Conservation (phyloP, 2,113 vertebrate species). For the Excalfactoria chinensis region DNA sequence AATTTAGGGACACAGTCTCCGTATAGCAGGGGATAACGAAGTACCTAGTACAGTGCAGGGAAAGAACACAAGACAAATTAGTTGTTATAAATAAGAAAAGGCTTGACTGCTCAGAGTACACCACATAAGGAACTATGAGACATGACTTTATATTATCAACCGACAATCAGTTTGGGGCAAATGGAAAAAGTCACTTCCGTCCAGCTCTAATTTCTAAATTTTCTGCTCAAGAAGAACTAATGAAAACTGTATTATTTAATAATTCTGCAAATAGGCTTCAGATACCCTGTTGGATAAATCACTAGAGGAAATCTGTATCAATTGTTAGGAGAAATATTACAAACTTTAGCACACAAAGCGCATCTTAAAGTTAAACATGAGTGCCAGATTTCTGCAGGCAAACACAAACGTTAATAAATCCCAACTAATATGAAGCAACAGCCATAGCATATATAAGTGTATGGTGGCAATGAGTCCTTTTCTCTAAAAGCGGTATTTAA, state of each 20-base stretch:
- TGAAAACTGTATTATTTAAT: neutral
- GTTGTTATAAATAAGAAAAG: constrained; percentile 14
- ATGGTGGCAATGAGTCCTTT: neutral
- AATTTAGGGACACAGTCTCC: constrained; percentile 56
- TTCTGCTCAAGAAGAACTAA: neutral
- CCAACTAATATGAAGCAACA: neutral
- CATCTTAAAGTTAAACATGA: neutral
- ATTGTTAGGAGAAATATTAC: neutral
- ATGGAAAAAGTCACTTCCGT: neutral
- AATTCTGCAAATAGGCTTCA: neutral
- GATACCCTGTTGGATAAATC: neutral
- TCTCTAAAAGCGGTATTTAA: neutral
- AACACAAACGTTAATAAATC: neutral
- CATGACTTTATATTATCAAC: neutral
- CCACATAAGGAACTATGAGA: neutral
- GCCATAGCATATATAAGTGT: neutral
- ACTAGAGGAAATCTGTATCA: neutral
- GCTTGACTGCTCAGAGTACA: neutral
- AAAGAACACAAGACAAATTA: constrained; percentile 44
- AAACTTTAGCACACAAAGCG: neutral
- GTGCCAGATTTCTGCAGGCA: neutral
- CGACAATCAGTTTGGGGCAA: neutral
- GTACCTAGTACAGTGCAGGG: constrained; percentile 29
- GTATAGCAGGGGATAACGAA: constrained; percentile 19
- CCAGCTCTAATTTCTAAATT: neutral